Base-by-base conservation (phyloP, 2,797 vertebrate genomes). In the Coccyzus lansbergi region DNA sequence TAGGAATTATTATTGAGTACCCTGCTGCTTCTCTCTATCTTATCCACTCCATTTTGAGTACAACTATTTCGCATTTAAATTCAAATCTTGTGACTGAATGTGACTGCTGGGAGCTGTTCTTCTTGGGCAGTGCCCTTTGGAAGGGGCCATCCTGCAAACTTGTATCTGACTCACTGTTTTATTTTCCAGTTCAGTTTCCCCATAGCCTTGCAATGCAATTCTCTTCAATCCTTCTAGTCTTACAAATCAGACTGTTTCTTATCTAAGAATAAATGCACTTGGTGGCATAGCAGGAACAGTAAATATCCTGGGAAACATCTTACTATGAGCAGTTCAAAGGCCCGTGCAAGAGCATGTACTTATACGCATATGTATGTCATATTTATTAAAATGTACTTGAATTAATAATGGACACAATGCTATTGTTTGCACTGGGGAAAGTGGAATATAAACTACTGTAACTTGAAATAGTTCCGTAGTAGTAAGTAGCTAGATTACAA, bases 371-470 rank as follows among this genome's bases (percentile, higher is more conserved):
- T 53, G 40, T 71, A 71, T 64, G 19, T 67, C 42, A 49, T n/a
- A 18, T 79, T 93, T 83, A 70, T 92, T 86, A 89, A 86, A 88
- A 83, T 63, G 34, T 85, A 26, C 53, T 88, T 76, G 31, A 87
- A 34, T 92, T 94, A 92, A 79, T 87, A 95, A 93, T 78, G 25
- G 69, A 65, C 93, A 89, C 2, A 76, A 26, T 86, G 34, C 33
- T 94, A 86, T 64, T 67, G 70, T 90, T 93, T 77, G 38, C 88
- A 51, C 22, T 46, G 24, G 77, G 83, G 58, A 78, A 77, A 65
- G 34, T 7, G 8, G 33, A 76, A 14, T 26, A 44, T 70, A 55
- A 83, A 51, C 18, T 71, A 25, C 17, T 77, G 4, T 55, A 64
- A 38, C 33, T 68, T 84, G 59, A 83, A 91, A 46, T 69, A 76